A percentile compares a stretch with the other conserved stretches of the same genome.
These are phyloP conservation scores for Anastrepha ludens DNA, from an alignment of 1,140 invertebrate genomes.

Conservation along the genomic window DNA sequence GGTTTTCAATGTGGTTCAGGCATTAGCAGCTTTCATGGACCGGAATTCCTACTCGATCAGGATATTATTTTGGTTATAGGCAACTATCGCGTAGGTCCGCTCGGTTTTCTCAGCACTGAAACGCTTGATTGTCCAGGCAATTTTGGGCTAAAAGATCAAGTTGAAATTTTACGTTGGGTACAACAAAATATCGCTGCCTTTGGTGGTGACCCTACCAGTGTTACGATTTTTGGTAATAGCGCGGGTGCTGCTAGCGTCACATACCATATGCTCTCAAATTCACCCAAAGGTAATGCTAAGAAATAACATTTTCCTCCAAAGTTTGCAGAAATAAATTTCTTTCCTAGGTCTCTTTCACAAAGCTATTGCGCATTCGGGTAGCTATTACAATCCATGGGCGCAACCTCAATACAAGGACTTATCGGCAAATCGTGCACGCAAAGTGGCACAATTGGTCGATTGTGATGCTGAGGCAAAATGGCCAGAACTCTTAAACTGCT, in stretches of 20 bases:
- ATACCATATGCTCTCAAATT: slow-evolving; percentile 81
- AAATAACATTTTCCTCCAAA: background rate
- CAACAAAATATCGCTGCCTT: slow-evolving; percentile 80
- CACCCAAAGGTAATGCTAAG: slow-evolving; percentile 76
- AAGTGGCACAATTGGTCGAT: slow-evolving; percentile 78
- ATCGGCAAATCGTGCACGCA: slow-evolving; percentile 78
- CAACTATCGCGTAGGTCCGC: slow-evolving; percentile 85
- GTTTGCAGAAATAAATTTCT: too few relatives aligned
- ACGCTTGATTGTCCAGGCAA: slow-evolving; percentile 80
- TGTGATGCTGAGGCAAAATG: slow-evolving; percentile 75
- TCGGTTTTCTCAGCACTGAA: slow-evolving; percentile 81
- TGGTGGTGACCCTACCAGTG: slow-evolving; percentile 78
- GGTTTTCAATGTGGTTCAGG: slow-evolving; percentile 83
- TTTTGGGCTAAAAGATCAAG: slow-evolving; percentile 82
- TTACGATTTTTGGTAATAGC: slow-evolving; percentile 85
- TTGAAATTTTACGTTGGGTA: slow-evolving; percentile 82
- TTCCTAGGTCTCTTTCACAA: slow-evolving; percentile 79
- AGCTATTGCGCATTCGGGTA: slow-evolving; percentile 87
- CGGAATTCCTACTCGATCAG: slow-evolving; percentile 83
- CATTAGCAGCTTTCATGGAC: slow-evolving; percentile 81
- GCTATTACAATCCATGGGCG: slow-evolving; percentile 85
- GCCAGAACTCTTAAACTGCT: slow-evolving; percentile 77
- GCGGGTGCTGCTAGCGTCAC: slow-evolving; percentile 82
- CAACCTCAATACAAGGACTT: slow-evolving; percentile 79
- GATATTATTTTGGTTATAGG: slow-evolving; percentile 85